Percentiles rank a stretch among this genome's conserved stretches.
Conservation (phyloP, 2,113 vertebrate species). For the Apteryx mantelli region DNA sequence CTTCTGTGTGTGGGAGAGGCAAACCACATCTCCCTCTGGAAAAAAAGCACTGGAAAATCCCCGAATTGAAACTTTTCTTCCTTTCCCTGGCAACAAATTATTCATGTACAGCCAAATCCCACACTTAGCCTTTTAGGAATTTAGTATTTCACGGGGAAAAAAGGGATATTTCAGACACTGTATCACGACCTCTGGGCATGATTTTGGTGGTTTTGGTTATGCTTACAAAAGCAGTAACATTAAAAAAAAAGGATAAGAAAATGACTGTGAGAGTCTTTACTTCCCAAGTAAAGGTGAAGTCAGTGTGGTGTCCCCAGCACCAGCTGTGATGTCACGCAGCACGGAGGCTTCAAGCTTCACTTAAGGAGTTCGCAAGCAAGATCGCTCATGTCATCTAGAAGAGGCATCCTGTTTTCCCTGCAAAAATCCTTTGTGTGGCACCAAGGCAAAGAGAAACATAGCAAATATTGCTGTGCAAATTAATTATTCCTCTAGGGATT, state of each 20-base stretch:
- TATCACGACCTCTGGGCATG: constrained; percentile 9
- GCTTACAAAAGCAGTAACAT: not conserved
- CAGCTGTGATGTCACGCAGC: not conserved
- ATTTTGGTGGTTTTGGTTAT: not conserved
- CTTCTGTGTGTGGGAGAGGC: constrained; percentile 59
- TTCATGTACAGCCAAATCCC: constrained; percentile 3
- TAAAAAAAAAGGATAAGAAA: not conserved
- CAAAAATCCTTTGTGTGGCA: not conserved
- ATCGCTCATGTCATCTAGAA: not conserved
- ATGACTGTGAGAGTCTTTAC: not conserved
- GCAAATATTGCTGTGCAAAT: not conserved
- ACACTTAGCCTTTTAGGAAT: constrained; percentile 8
- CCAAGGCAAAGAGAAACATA: not conserved
- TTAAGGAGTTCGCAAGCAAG: not conserved
- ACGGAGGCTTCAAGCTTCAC: not conserved
- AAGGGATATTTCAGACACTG: not conserved
- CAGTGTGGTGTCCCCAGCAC: not conserved
- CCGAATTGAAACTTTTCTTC: constrained; percentile 50
- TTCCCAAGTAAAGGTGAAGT: not conserved
- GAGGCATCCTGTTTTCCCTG: not conserved
- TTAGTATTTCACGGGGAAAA: not conserved
- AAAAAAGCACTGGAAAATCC: constrained; percentile 56
- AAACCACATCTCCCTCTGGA: constrained; percentile 60
- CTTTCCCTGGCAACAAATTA: constrained; percentile 46
- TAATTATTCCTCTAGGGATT: not conserved